A percentile compares a stretch with the other conserved stretches of the same genome.
phyloP scores from a whole-genome alignment of 2,113 vertebrate species.

The Atrichornis clamosus region DNA sequence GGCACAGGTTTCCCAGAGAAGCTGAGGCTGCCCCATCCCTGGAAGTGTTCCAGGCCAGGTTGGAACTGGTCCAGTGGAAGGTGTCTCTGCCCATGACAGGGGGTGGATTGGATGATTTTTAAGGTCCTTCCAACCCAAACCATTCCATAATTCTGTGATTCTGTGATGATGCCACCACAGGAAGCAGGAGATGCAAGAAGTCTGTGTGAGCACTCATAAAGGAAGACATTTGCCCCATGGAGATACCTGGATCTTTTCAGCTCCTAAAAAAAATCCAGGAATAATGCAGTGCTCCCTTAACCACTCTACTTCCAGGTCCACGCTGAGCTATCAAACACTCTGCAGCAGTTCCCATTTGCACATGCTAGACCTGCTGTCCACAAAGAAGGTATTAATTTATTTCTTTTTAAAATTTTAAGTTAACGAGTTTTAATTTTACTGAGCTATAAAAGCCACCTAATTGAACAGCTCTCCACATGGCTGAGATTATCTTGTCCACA shows the following conservation, averaged over 20 bases:
- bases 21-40: neutral
- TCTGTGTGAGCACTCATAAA: neutral
- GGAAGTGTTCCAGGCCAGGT: rapidly evolving
- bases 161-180: neutral
- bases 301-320: neutral
- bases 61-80: neutral
- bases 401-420: neutral
- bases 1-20: neutral
- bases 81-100: neutral
- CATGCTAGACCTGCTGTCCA: neutral
- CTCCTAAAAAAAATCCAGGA: neutral
- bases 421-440: neutral
- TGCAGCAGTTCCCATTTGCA: neutral
- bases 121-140: neutral
- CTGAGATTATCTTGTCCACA: neutral
- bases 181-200: neutral
- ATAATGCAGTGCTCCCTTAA: neutral
- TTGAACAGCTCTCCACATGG: neutral
- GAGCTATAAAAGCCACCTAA: neutral
- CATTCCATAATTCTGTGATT: neutral
- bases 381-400: neutral
- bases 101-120: rapidly evolving
- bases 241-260: neutral
- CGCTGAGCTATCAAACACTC: neutral
- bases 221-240: neutral